A percentile compares a stretch with the other conserved stretches of the same genome.
Conservation (phyloP, 2,888 invertebrate species). For the Nymphalis polychloros region DNA sequence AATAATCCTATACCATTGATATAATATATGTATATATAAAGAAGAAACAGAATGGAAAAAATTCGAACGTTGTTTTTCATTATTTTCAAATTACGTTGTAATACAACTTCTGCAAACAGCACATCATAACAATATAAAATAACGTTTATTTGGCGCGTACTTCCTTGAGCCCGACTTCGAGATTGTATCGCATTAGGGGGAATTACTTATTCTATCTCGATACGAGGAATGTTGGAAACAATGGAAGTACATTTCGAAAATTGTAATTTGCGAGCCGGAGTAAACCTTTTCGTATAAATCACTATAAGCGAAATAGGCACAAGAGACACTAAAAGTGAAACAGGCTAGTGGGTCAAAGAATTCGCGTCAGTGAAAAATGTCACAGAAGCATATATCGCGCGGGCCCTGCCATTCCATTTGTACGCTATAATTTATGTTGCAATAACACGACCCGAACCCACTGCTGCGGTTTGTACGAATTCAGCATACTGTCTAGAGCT, state of each 20-base stretch:
- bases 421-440: conserved; percentile 16
- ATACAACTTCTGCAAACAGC: background rate
- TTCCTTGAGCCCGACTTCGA: background rate
- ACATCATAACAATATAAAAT: background rate
- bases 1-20: background rate
- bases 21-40: background rate
- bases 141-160: background rate
- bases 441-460: conserved; percentile 14
- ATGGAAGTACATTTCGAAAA: background rate
- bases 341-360: conserved; percentile 20
- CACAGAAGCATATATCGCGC: conserved; percentile 1
- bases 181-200: conserved; percentile 3
- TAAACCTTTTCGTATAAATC: background rate
- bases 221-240: background rate
- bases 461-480: background rate
- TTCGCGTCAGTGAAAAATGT: conserved; percentile 8
- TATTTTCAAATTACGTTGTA: background rate
- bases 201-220: conserved; percentile 6
- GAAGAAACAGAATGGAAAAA: background rate
- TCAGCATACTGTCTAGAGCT: conserved; percentile 9
- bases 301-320: background rate
- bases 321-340: conserved; percentile 7
- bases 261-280: background rate
- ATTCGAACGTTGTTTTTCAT: background rate
- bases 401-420: conserved; percentile 16